Evolutionary conservation across 2,888 invertebrate species (phyloP), one percentile per base, ranked within the genome.

Genomic region (Lordiphosa fenestrarum): DNA sequence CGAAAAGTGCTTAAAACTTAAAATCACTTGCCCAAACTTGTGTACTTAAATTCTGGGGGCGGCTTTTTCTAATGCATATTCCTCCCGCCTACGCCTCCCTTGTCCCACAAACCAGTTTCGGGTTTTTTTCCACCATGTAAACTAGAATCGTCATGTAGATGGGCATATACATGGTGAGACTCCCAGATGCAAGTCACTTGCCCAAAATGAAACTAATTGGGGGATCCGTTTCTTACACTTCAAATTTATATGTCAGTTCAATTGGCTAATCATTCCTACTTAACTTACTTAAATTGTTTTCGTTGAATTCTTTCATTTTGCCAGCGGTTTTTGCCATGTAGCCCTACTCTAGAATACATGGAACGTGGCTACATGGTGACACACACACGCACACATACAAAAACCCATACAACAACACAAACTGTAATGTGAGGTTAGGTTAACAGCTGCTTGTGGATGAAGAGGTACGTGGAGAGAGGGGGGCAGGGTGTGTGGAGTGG

Each of bases 101-200:
- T 15, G 15, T 2, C 15, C 15, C 15, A 15, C 15, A 63, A 63
- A 63, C 63, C 63, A 63, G 63, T 63, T 63, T 62, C 50, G 37
- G 46, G 38, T 66, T 47, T 13, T 15, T 25, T 42, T 42, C 7
- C 21, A 53, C 58, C 72, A 71, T 71, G 71, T 71, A 71, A 33
- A 53, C 61, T 62, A 69, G 71, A 71, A 71, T 69, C 35, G 44
- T 66, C 71, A 71, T 71, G 71, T 71, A 71, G 52, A 35, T 30
- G 37, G 54, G 6, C 21, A 38, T n/a, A 36, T 80, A 76, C 75
- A 76, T 76, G 75, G 64, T 63, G 71, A 66, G 75, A 76, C 71
- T 76, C 49, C 64, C 49, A 40, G 30, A 19, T 63, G 35, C n/a
- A 15, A 25, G 2, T 19, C 19, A 19, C 19, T 4, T 4, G 19